Percentiles rank a stretch among this genome's conserved stretches.
These are phyloP conservation scores for Sparus aurata DNA, from an alignment of 2,797 vertebrate genomes.

Conservation along the genomic window DNA sequence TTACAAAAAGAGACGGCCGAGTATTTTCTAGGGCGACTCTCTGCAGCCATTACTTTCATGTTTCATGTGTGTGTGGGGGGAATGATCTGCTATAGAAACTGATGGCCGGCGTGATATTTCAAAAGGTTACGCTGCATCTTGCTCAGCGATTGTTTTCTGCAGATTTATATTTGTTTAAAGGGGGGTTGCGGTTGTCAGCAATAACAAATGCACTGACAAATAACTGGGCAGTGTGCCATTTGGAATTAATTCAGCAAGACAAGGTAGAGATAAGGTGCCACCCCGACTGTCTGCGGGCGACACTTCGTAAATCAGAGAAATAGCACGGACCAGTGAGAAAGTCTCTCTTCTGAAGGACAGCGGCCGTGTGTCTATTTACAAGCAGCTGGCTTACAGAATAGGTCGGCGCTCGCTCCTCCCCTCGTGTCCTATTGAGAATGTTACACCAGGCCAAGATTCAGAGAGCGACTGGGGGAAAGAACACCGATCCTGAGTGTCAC, in stretches of 20 bases:
- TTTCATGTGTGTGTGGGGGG: slow-evolving; percentile 50
- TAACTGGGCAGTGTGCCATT: slow-evolving; percentile 84
- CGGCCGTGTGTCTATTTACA: slow-evolving; percentile 74
- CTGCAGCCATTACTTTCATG: slow-evolving; percentile 66
- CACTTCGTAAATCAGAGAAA: slow-evolving; percentile 78
- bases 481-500: slow-evolving; percentile 32
- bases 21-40: slow-evolving; percentile 54
- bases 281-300: slow-evolving; percentile 65
- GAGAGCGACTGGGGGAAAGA: slow-evolving; percentile 20
- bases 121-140: slow-evolving; percentile 86
- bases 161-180: slow-evolving; percentile 86
- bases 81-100: slow-evolving; percentile 68
- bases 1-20: slow-evolving; percentile 35
- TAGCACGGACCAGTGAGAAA: slow-evolving; percentile 66
- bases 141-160: slow-evolving; percentile 82
- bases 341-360: slow-evolving; percentile 79
- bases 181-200: slow-evolving; percentile 83
- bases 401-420: slow-evolving; percentile 70
- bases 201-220: slow-evolving; percentile 87
- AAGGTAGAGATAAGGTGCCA: slow-evolving; percentile 79
- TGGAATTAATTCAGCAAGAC: slow-evolving; percentile 82
- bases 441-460: slow-evolving; percentile 39
- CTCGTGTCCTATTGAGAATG: slow-evolving; percentile 70
- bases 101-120: slow-evolving; percentile 86
- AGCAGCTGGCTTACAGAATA: slow-evolving; percentile 66